These are phyloP conservation scores for Solea solea DNA, from an alignment of 2,113 vertebrate species.

Conservation along the genomic window DNA sequence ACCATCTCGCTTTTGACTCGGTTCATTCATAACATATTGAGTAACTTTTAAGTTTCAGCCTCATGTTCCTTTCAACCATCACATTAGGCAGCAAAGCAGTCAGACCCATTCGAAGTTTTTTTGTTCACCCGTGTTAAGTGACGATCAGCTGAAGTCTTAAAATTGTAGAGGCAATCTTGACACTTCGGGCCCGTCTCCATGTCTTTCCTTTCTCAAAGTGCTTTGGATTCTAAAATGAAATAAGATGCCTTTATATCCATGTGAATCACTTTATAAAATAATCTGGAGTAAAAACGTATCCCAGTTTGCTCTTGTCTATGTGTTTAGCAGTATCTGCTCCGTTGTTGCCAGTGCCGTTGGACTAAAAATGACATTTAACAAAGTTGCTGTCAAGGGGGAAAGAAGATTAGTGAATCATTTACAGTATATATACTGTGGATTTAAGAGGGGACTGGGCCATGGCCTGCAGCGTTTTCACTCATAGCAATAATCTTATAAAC, in stretches of 20 bases:
- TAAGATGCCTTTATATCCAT: slow-evolving; percentile 41
- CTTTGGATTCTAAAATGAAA: slow-evolving; percentile 39
- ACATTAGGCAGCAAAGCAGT: slow-evolving; percentile 15
- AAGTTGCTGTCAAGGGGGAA: slow-evolving; percentile 45
- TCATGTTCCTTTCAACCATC: slow-evolving; percentile 46
- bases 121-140: slow-evolving; percentile 33
- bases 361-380: slow-evolving; percentile 40
- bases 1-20: slow-evolving; percentile 28
- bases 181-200: slow-evolving; percentile 15
- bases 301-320: slow-evolving; percentile 34
- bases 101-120: slow-evolving; percentile 39
- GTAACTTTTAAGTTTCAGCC: slow-evolving; percentile 22
- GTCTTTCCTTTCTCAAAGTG: slow-evolving; percentile 27
- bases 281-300: slow-evolving; percentile 8
- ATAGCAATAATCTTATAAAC: slow-evolving; percentile 28
- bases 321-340: slow-evolving; percentile 36
- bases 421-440: slow-evolving; percentile 21
- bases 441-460: slow-evolving; percentile 18
- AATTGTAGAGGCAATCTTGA: slow-evolving; percentile 10
- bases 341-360: slow-evolving; percentile 53
- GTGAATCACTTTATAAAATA: slow-evolving; percentile 38
- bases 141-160: background rate
- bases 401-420: slow-evolving; percentile 35
- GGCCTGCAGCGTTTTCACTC: slow-evolving; percentile 35
- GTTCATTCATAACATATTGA: slow-evolving; percentile 43